Percentiles rank a stretch among this genome's conserved stretches.
These are phyloP conservation scores for Panthera tigris DNA, from an alignment of 2,113 vertebrate species.

Conservation along the genomic window DNA sequence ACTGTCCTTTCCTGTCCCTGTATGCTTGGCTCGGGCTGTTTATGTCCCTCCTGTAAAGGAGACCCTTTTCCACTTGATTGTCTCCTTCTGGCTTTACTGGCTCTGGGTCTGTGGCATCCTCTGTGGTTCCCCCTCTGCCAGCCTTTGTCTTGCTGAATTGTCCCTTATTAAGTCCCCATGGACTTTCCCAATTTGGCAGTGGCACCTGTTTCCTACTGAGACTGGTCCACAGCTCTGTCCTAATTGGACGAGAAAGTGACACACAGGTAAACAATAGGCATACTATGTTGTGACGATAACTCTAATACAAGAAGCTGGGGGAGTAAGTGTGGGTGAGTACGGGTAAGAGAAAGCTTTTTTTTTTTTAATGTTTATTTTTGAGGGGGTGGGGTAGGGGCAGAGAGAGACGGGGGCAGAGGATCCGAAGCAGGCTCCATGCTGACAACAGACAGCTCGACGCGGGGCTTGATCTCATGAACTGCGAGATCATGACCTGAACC, in stretches of 20 bases:
- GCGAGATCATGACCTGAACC: too few species aligned
- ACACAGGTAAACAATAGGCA: background rate
- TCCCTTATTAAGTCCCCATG: background rate
- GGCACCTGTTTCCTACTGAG: background rate
- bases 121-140: background rate
- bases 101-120: background rate
- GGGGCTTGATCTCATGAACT: too few species aligned
- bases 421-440: too few species aligned
- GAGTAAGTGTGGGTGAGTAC: background rate
- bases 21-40: background rate
- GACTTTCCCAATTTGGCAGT: background rate
- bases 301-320: background rate
- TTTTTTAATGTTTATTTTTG: too few species aligned
- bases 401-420: too few species aligned
- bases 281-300: background rate
- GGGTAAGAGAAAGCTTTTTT: background rate
- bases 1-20: background rate
- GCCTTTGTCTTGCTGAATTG: background rate
- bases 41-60: background rate
- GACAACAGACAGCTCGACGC: too few species aligned
- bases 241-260: background rate
- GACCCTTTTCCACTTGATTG: background rate
- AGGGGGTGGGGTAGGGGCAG: too few species aligned
- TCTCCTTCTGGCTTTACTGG: background rate
- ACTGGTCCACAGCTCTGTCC: background rate